Evolutionary conservation across 1,140 invertebrate species (phyloP).

Genomic region (Rhyzopertha dominica): DNA sequence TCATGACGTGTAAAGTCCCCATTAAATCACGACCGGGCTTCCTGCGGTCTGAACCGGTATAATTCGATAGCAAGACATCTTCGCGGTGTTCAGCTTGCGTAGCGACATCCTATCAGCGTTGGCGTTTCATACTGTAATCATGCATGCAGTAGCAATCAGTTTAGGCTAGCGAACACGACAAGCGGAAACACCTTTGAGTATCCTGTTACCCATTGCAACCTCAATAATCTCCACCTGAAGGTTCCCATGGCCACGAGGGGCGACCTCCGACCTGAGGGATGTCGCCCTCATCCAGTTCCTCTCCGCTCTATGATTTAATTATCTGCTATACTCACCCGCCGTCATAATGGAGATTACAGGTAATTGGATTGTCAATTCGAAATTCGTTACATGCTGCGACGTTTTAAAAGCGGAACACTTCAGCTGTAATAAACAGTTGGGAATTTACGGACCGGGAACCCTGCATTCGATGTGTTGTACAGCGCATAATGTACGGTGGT

Average conservation of each 20-base stretch:
- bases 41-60: background rate
- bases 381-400: too few relatives aligned
- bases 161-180: conserved; percentile 15
- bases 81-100: background rate
- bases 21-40: conserved; percentile 6
- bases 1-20: too few relatives aligned
- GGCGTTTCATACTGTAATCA: conserved; percentile 11
- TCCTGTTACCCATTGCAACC: conserved; percentile 23
- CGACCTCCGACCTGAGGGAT: conserved; percentile 10
- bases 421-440: too few relatives aligned
- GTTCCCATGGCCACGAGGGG: conserved; percentile 24
- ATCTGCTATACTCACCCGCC: conserved; percentile 19
- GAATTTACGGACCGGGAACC: too few relatives aligned
- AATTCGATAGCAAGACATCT: background rate
- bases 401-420: too few relatives aligned
- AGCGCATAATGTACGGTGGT: too few relatives aligned
- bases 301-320: conserved; percentile 26
- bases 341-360: conserved; percentile 28
- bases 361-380: conserved; percentile 27
- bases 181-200: conserved; percentile 29
- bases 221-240: conserved; percentile 16
- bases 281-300: conserved; percentile 13
- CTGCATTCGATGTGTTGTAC: too few relatives aligned
- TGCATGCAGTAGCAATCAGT: conserved; percentile 14
- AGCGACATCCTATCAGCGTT: background rate